Evolutionary conservation across 1,140 invertebrate species (phyloP).

Genomic region (Hermetia illucens): DNA sequence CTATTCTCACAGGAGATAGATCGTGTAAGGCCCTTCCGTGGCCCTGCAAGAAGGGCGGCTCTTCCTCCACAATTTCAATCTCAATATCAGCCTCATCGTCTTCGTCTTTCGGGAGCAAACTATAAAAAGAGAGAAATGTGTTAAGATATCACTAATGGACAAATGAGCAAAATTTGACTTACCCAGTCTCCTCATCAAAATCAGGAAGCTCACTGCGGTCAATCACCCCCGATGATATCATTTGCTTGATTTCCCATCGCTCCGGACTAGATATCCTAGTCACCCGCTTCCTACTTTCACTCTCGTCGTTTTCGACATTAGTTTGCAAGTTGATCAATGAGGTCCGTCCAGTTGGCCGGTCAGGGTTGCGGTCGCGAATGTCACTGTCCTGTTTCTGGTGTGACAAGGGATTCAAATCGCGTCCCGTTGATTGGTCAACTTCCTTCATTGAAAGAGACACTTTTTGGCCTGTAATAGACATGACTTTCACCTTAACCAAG

Average conservation of each 20-base stretch:
- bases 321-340: conserved; percentile 50
- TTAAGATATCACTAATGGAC: background rate
- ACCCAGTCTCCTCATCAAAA: conserved; percentile 79
- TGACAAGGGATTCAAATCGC: conserved; percentile 82
- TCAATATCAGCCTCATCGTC: conserved; percentile 97
- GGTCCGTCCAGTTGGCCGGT: conserved; percentile 49
- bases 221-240: conserved; percentile 73
- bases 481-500: conserved; percentile 84
- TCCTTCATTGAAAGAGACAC: conserved; percentile 97
- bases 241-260: conserved; percentile 78
- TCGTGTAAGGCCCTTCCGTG: conserved; percentile 82
- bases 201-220: conserved; percentile 81
- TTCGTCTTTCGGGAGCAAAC: conserved; percentile 72
- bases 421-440: conserved; percentile 88
- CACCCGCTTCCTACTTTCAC: conserved; percentile 61
- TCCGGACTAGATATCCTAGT: conserved; percentile 94
- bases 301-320: conserved; percentile 60
- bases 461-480: conserved; percentile 84
- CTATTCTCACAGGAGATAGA: conserved; percentile 89
- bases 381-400: conserved; percentile 47
- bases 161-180: background rate
- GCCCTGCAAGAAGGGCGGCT: conserved; percentile 88
- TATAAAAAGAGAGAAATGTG: conserved; percentile 8
- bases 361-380: conserved; percentile 67
- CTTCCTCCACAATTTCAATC: conserved; percentile 97